These are phyloP conservation scores for Mormyrus lacerda DNA, from an alignment of 2,113 vertebrate species.

Conservation along the genomic window DNA sequence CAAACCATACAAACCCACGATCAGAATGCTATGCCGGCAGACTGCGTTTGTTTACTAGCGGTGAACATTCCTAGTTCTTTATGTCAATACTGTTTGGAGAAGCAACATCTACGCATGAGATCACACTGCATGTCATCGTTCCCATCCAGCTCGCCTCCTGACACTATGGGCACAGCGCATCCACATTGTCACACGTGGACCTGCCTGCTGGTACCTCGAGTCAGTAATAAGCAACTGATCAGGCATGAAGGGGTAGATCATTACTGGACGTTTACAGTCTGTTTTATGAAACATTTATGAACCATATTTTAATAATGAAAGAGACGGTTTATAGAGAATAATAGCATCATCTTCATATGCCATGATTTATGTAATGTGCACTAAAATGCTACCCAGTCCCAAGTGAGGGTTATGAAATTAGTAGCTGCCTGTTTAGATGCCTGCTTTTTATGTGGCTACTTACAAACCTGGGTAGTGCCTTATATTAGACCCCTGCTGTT, in stretches of 20 bases:
- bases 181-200: too few species aligned
- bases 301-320: constrained; percentile 13
- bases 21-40: neutral
- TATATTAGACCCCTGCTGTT: neutral
- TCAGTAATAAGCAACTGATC: neutral
- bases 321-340: neutral
- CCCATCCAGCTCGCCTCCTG: neutral
- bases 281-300: neutral
- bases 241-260: neutral
- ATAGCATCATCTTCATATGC: neutral
- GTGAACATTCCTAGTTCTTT: neutral
- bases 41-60: neutral
- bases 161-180: neutral
- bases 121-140: neutral
- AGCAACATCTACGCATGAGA: neutral
- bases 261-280: neutral
- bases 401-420: constrained; percentile 4
- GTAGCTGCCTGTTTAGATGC: neutral
- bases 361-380: neutral
- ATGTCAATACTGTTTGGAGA: neutral
- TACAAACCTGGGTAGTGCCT: neutral
- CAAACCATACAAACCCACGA: neutral
- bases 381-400: neutral
- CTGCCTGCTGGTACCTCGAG: neutral
- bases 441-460: neutral